Conservation (phyloP, 2,888 invertebrate genomes). For the Ennomos erosarius region DNA sequence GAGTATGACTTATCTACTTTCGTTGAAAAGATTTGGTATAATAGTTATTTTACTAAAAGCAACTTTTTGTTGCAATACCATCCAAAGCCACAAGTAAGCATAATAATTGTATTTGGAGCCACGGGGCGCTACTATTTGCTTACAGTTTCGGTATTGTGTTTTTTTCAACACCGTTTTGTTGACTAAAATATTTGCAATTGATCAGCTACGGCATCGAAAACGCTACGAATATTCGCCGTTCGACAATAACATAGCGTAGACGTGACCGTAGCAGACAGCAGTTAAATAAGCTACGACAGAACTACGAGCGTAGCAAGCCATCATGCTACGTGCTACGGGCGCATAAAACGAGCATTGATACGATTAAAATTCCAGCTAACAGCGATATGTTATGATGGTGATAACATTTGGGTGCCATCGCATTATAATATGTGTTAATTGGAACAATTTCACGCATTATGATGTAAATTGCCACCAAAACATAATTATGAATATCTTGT, state of each 20-base stretch:
- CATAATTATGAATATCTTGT: slow-evolving; percentile 36
- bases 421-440: slow-evolving; percentile 58
- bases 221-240: background rate
- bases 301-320: slow-evolving; percentile 3
- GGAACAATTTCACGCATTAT: slow-evolving; percentile 48
- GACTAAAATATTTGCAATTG: too few species aligned
- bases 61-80: too few species aligned
- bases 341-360: slow-evolving; percentile 19
- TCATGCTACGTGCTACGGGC: slow-evolving; percentile 9
- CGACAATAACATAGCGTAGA: too few species aligned
- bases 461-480: slow-evolving; percentile 37
- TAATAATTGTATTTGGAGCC: too few species aligned
- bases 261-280: too few species aligned
- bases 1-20: too few species aligned
- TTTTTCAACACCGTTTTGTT: too few species aligned
- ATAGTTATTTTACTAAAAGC: too few species aligned
- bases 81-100: too few species aligned
- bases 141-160: too few species aligned
- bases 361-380: slow-evolving; percentile 1
- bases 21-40: too few species aligned
- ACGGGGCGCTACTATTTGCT: too few species aligned
- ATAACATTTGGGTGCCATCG: slow-evolving; percentile 48
- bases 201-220: background rate
- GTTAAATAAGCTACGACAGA: slow-evolving; percentile 2
- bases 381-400: slow-evolving; percentile 24